Evolutionary conservation across 2,797 vertebrate species (phyloP).

Genomic region (Etheostoma perlongum): DNA sequence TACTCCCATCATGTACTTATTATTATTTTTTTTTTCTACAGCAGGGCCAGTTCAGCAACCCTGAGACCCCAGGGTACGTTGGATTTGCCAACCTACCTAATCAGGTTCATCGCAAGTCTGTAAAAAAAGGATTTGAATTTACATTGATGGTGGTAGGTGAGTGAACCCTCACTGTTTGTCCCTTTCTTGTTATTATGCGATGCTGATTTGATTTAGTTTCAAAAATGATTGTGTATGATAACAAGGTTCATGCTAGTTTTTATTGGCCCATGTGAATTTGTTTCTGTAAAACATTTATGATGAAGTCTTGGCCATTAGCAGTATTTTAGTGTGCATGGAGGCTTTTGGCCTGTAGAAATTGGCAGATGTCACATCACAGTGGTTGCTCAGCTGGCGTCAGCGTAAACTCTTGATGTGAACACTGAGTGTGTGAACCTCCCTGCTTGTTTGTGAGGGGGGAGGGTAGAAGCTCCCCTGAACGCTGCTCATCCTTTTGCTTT

Average conservation of each 20-base stretch:
- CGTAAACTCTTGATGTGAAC: conserved; percentile 52
- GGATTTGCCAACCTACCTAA: conserved; percentile 98
- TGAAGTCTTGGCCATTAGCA: conserved; percentile 7
- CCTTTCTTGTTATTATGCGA: background rate
- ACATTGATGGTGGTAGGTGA: conserved; percentile 99
- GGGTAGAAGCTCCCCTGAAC: conserved; percentile 55
- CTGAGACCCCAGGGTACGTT: conserved; percentile 97
- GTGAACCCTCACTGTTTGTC: conserved; percentile 59
- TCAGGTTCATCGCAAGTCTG: conserved; percentile 98
- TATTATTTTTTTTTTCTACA: conserved; percentile 34
- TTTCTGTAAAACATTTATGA: conserved; percentile 12
- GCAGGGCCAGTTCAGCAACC: conserved; percentile 94
- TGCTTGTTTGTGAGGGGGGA: conserved; percentile 57
- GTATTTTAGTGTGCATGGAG: conserved; percentile 1
- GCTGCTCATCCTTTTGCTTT: conserved; percentile 79
- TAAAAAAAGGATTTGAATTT: conserved; percentile 99
- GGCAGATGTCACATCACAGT: conserved; percentile 26
- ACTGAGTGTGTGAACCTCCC: conserved; percentile 65
- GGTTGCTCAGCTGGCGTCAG: conserved; percentile 62
- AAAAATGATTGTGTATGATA: conserved; percentile 29
- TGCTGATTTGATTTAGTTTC: conserved; percentile 5
- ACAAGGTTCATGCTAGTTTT: conserved; percentile 5
- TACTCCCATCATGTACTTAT: background rate
- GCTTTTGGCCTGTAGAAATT: conserved; percentile 26
- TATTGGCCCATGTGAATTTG: conserved; percentile 11